phyloP scores from a whole-genome alignment of 2,113 vertebrate species.

The Lichenostomus cassidix region DNA sequence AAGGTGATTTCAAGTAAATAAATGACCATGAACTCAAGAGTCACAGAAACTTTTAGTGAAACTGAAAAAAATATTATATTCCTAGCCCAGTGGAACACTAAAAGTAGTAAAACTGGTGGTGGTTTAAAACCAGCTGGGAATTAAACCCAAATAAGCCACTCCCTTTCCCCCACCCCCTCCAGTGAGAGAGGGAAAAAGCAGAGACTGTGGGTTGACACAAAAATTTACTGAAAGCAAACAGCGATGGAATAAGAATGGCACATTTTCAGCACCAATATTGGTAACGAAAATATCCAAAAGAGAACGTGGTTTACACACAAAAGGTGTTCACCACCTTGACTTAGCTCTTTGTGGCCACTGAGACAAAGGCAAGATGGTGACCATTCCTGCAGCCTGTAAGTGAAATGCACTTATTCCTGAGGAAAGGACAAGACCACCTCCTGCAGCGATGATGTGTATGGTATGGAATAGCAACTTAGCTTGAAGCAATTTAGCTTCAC shows the following conservation, averaged over 20 bases:
- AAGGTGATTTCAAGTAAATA: background rate
- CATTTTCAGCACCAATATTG: background rate
- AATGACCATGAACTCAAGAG: background rate
- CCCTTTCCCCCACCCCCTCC: too few relatives aligned
- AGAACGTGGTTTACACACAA: fast-evolving
- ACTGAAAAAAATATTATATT: background rate
- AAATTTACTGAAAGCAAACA: background rate
- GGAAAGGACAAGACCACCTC: background rate
- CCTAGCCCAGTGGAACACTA: background rate
- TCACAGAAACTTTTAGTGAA: background rate
- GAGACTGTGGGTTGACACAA: background rate
- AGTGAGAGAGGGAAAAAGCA: background rate
- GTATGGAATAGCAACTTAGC: background rate
- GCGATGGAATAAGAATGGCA: background rate
- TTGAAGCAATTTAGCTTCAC: background rate
- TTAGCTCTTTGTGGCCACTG: background rate
- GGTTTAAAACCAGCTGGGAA: background rate
- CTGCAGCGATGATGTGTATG: background rate
- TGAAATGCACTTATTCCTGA: background rate
- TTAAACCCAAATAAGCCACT: background rate
- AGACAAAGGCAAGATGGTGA: background rate
- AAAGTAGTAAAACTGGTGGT: background rate
- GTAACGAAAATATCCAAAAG: background rate
- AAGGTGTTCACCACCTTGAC: background rate
- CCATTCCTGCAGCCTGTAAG: background rate